Conservation (phyloP, 2,888 invertebrate genomes). For the Prenolepis imparis region DNA sequence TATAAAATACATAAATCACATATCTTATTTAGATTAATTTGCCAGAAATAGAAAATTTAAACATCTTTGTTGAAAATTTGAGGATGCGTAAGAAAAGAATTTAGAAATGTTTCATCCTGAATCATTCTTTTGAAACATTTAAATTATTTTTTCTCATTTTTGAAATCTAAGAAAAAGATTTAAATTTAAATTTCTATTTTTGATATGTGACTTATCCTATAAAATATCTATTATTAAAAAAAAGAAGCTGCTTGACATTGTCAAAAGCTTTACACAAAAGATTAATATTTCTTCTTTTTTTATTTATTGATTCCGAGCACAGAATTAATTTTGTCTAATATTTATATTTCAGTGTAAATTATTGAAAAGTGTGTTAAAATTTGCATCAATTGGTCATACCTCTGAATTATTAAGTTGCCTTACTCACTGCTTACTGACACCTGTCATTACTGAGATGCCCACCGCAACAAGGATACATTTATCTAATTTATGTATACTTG, state of each 20-base stretch:
- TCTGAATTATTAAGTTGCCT: constrained; percentile 89
- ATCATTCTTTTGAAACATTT: not conserved
- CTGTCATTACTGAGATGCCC: constrained; percentile 87
- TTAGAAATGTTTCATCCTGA: not conserved
- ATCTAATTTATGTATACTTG: constrained; percentile 90
- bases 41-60: not conserved
- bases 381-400: constrained; percentile 89
- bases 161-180: not conserved
- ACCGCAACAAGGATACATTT: constrained; percentile 89
- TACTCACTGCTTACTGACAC: constrained; percentile 87
- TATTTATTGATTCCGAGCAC: not conserved
- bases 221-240: not conserved
- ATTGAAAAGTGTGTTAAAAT: constrained; percentile 88
- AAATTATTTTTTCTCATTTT: not conserved
- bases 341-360: constrained; percentile 86
- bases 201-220: not conserved
- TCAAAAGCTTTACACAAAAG: not conserved
- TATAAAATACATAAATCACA: constrained; percentile 8
- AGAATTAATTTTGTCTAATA: constrained; percentile 1
- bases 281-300: not conserved
- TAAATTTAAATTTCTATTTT: constrained; percentile 4
- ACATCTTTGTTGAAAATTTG: not conserved
- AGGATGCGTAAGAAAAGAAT: not conserved
- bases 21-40: not conserved
- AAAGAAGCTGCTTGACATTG: not conserved